Conservation (phyloP, 2,888 invertebrate genomes). For the Pterobdella sp. region DNA sequence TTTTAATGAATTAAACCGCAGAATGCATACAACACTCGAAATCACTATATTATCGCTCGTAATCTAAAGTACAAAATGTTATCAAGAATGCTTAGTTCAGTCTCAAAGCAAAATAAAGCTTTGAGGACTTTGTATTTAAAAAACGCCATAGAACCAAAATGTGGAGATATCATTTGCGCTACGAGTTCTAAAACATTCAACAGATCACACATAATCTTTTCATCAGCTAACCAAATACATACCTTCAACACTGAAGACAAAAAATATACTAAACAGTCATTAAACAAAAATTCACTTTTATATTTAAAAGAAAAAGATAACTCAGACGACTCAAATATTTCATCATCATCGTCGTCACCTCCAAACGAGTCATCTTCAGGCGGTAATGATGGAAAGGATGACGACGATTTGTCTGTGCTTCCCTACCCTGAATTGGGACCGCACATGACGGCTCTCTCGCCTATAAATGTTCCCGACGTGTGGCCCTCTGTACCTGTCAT, state of each 20-base stretch:
- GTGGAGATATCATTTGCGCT: background rate
- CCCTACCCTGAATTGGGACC: conserved; percentile 21
- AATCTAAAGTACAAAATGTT: too few relatives aligned
- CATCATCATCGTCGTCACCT: conserved; percentile 6
- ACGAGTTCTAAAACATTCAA: background rate
- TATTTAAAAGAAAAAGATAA: background rate
- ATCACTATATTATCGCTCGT: too few relatives aligned
- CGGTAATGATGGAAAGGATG: background rate
- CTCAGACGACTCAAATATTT: background rate
- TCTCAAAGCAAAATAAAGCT: too few relatives aligned
- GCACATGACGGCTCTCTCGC: conserved; percentile 33
- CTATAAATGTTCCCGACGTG: conserved; percentile 38
- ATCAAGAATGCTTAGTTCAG: too few relatives aligned
- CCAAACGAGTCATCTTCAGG: background rate
- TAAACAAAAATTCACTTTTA: background rate
- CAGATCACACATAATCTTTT: background rate
- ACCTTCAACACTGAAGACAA: background rate
- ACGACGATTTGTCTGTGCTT: background rate
- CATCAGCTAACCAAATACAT: background rate
- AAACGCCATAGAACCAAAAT: background rate
- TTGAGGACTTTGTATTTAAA: background rate
- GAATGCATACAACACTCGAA: too few relatives aligned
- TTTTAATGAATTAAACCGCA: too few relatives aligned
- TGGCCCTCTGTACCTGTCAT: conserved; percentile 84
- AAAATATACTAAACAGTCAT: background rate